phyloP scores from a whole-genome alignment of 2,113 vertebrate genomes.

The Galbula dea region DNA sequence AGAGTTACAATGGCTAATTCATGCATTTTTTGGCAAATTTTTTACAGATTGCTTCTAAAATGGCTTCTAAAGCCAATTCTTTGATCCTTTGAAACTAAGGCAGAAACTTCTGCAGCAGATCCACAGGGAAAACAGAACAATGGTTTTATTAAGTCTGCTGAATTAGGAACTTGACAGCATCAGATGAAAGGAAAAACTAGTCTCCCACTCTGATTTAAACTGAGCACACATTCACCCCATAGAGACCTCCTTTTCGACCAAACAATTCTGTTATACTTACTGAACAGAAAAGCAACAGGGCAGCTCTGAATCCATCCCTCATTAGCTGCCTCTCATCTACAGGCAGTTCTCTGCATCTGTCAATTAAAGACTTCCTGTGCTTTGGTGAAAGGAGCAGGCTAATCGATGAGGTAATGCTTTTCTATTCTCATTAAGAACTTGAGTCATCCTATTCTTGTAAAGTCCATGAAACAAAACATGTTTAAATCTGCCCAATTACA shows the following conservation, averaged over 20 bases:
- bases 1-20: background rate
- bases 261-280: constrained; percentile 8
- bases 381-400: constrained; percentile 27
- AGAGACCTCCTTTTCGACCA: background rate
- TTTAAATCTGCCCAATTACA: constrained; percentile 45
- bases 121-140: background rate
- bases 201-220: background rate
- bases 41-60: background rate
- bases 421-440: constrained; percentile 49
- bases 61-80: background rate
- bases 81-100: constrained; percentile 3
- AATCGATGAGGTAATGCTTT: constrained; percentile 64
- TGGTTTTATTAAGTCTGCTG: constrained; percentile 10
- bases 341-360: background rate
- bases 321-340: constrained; percentile 37
- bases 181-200: background rate
- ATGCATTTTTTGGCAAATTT: background rate
- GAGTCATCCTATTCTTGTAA: constrained; percentile 59
- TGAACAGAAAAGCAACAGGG: background rate
- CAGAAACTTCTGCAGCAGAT: background rate
- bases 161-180: constrained; percentile 5
- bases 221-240: background rate
- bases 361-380: constrained; percentile 55
- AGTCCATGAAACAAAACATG: constrained; percentile 50
- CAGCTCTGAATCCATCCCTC: constrained; percentile 26